These are phyloP conservation scores for Sebastes schlegelii DNA, from an alignment of 2,113 vertebrate genomes.

Conservation along the genomic window DNA sequence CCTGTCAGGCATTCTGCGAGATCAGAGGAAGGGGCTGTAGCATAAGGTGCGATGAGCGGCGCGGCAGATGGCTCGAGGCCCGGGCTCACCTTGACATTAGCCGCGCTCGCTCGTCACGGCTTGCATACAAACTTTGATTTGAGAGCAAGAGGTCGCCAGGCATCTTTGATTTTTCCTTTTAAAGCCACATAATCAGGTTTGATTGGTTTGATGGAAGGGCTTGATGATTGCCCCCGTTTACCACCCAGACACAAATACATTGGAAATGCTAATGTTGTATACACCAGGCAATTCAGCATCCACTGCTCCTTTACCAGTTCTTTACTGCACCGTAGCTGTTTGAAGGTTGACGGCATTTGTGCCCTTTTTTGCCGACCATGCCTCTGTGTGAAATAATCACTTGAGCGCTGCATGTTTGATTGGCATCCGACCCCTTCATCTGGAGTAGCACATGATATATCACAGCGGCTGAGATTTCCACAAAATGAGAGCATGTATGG, in stretches of 20 bases:
- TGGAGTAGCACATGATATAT: not conserved
- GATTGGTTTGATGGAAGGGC: constrained; percentile 44
- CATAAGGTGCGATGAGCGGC: constrained; percentile 47
- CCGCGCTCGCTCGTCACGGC: constrained; percentile 9
- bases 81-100: constrained; percentile 70
- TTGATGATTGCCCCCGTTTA: constrained; percentile 58
- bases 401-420: constrained; percentile 30
- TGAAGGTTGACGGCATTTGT: constrained; percentile 40
- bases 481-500: not conserved
- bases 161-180: constrained; percentile 46
- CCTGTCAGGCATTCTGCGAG: constrained; percentile 54
- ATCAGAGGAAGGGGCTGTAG: constrained; percentile 56
- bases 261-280: constrained; percentile 4
- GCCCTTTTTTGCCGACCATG: not conserved
- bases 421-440: constrained; percentile 26
- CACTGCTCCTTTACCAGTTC: not conserved
- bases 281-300: not conserved
- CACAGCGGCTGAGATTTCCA: not conserved
- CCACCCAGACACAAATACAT: constrained; percentile 6
- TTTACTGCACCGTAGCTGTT: constrained; percentile 15
- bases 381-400: constrained; percentile 32
- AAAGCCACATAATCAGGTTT: constrained; percentile 52
- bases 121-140: constrained; percentile 52
- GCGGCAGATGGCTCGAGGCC: constrained; percentile 69
- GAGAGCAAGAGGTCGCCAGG: constrained; percentile 39